Evolutionary conservation across 2,113 vertebrate species (phyloP), one percentile per base, ranked within the genome.

Genomic region (Myanophis thanlyinensis): DNA sequence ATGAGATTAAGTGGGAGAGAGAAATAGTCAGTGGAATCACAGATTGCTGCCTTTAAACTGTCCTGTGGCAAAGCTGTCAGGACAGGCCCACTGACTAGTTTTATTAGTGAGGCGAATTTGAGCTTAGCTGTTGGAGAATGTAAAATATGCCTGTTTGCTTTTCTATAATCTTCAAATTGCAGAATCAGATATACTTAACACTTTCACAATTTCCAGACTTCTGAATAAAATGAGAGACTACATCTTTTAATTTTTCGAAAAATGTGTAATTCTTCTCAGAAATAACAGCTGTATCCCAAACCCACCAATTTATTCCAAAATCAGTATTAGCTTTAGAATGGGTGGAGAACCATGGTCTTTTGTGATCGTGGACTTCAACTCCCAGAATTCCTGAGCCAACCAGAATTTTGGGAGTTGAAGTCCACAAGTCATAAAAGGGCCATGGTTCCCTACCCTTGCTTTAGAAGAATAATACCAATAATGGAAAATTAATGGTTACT

Each of bases 401-500:
- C 23, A 56, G 54, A 56, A 56, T 56, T 56, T 23, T 56, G 54
- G 54, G 54, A 56, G 23, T 56, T 56, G 23, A 56, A 56, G 23
- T 25, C 54, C 54, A 25, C 23, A 56, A 56, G 23, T 56, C 54
- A 54, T 54, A 54, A 54, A 54, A 54, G 22, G 22, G 53, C 53
- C 6, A 25, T 25, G 22, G 6, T 56, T 25, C 22, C 7, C 2
- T 8, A 30, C 56, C 2, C 9, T 27, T 59, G 9, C 12, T 40
- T n/a, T 91, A 56, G 40, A 89, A 59, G 30, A 91, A 25, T 18
- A 44, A 73, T 0, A n/a, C 2, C 5, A 22, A 0, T 0, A 0
- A 23, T 0, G 20, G 6, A 15, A 27, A 0, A 0, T 1, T 1
- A 62, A 20, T 0, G 1, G 13, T 0, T 47, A 0, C 0, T 7